Conservation (phyloP, 2,797 vertebrate species). For the Oreortyx pictus region DNA sequence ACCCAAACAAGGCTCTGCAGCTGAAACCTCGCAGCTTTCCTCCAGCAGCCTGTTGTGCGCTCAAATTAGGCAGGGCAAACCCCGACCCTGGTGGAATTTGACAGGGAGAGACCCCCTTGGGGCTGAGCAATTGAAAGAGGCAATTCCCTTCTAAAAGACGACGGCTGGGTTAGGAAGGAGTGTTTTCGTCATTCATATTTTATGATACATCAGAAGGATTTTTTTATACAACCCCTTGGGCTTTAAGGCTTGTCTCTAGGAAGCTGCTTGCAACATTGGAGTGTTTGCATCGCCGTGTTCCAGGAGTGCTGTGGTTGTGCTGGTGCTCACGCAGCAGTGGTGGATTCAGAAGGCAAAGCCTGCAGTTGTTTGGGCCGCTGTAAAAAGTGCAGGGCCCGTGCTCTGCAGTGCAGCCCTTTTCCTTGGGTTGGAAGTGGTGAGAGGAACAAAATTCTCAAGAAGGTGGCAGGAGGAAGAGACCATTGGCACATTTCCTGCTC, state of each 20-base stretch:
- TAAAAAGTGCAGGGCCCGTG: neutral
- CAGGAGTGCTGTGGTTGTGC: neutral
- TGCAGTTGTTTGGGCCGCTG: neutral
- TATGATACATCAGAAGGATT: neutral
- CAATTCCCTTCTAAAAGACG: neutral
- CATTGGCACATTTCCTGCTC: neutral
- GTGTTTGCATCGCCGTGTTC: fast-evolving
- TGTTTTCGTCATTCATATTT: constrained; percentile 26
- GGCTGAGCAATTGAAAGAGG: neutral
- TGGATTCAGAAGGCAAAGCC: neutral
- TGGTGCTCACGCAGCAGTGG: fast-evolving
- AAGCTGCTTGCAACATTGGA: fast-evolving
- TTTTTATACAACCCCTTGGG: neutral
- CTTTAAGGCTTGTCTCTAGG: neutral
- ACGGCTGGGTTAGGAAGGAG: neutral
- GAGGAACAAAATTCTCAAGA: neutral
- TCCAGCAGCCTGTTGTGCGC: neutral
- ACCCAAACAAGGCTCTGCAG: neutral
- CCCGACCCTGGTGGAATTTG: neutral
- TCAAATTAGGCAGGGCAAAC: neutral
- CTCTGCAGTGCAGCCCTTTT: neutral
- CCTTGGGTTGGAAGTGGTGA: constrained; percentile 13
- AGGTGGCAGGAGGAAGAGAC: neutral
- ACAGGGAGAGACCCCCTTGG: neutral
- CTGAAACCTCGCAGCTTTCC: neutral